Base-by-base conservation (phyloP, 2,113 vertebrate species). In the Oryzias javanicus region DNA sequence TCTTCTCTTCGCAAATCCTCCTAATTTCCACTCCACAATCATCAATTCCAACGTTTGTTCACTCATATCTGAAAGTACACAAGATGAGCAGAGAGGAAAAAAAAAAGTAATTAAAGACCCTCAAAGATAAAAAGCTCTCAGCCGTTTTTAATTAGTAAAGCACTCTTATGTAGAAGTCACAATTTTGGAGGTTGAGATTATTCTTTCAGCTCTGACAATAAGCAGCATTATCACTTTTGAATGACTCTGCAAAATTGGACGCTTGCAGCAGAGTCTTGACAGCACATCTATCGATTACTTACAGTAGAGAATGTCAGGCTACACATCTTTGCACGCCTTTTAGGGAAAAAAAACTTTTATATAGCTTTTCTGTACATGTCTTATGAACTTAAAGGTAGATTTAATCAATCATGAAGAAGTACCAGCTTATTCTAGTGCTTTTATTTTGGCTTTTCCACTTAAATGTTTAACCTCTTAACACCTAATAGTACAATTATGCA, bases 61-160 rank as follows among this genome's bases (percentile, higher is more conserved):
- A 52, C 49, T 72, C 60, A 74, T 81, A 76, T 85, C 90, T 91
- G 78, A 80, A 78, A 90, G 50, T 48, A 67, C 2, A 73, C 42
- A 74, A 46, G 42, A 77, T 49, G 55, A 64, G 76, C 13, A 72
- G 49, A 66, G 50, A 62, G 47, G 19, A 22, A 22, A 16, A 6
- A 16, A 6, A 29, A 64, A 80, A 71, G 52, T 69, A 49, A 67
- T 76, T 74, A 61, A 47, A 70, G 52, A 47, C 55, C 27, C 60
- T 54, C 24, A 60, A 60, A 80, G 72, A 75, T 64, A 57, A 71
- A 76, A 80, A 35, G 27, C 41, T 67, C 66, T 74, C 55, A 61
- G 19, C 1, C 49, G 35, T 54, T 75, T 73, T 61, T 24, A 19
- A 73, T 73, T 83, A 50, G 46, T 35, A 1, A 61, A 49, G 13